Conservation (phyloP, 2,888 invertebrate genomes). For the Nesidiocoris tenuis region DNA sequence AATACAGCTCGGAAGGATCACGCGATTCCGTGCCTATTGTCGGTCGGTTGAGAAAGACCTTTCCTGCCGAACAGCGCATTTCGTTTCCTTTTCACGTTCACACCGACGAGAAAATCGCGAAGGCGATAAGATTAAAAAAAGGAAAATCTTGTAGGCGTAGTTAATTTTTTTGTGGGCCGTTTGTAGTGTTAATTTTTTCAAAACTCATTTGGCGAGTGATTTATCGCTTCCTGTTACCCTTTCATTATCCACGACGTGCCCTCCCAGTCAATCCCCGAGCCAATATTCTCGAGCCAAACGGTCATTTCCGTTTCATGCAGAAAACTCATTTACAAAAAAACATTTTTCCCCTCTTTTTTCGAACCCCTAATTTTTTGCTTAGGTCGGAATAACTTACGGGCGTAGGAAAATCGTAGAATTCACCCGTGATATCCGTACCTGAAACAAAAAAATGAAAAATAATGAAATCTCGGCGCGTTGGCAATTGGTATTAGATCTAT, state of each 20-base stretch:
- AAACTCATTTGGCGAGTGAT: not conserved
- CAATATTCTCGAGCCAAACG: slow-evolving; percentile 15
- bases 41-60: not conserved
- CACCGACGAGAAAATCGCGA: not conserved
- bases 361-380: too few relatives aligned
- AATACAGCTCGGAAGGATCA: not conserved
- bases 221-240: slow-evolving; percentile 11
- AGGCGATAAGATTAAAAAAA: not conserved
- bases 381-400: slow-evolving; percentile 13
- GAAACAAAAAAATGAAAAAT: slow-evolving; percentile 9
- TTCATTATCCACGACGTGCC: slow-evolving; percentile 23
- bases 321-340: not conserved
- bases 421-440: slow-evolving; percentile 24
- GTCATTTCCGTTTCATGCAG: not conserved
- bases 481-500: too few relatives aligned
- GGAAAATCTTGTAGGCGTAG: not conserved
- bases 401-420: slow-evolving; percentile 3
- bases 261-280: slow-evolving; percentile 3
- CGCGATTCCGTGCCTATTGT: not conserved
- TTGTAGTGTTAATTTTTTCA: not conserved
- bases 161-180: not conserved
- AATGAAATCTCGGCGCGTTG: too few relatives aligned
- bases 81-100: not conserved
- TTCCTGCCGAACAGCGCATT: not conserved
- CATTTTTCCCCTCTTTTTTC: not conserved